Evolutionary conservation across 2,797 vertebrate genomes (phyloP), one percentile per base, ranked within the genome.

Genomic region (Dipus sagitta): DNA sequence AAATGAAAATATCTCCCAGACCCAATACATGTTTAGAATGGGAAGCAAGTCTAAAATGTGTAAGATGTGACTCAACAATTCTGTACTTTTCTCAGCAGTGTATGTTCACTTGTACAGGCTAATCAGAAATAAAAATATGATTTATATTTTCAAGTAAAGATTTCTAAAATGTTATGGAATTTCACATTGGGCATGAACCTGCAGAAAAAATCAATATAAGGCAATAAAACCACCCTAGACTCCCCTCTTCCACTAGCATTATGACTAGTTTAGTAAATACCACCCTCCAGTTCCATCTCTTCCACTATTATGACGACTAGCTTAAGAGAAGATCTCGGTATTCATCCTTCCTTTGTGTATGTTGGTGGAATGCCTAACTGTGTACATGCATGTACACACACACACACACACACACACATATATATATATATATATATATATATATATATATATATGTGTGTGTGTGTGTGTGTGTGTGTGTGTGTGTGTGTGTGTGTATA

Each of bases 161-260:
- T n/a, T 26, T 42, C 28, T 34, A 76, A 89, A 74, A n/a, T 2
- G n/a, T 58, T 6, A 58, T 95, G 34, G 64, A 95, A 91, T 65
- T 11, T 64, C 32, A 78, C 6, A 28, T 21, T 60, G 26, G 26
- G 17, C 60, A 7, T 54, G 83, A 79, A 62, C 3, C n/a, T 71
- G 38, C 17, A 65, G 1, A 32, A 20, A 20, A 6, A 64, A 7
- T 21, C 20, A 23, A 21, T 20, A 24, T 64, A 64, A 64, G 20
- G 20, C 62, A 64, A 23, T 64, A 64, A 64, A 64, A 8, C 7
- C 7, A 21, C 20, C 18, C 23, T 23, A 64, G 23, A 64, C 62
- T 64, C 62, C 5, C 20, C 18, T 64, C 47, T 47, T 47, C 47
- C 47, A 47, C 47, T 47, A 47, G 47, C 47, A 47, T 47, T 47